Evolutionary conservation across 2,797 vertebrate species (phyloP), one percentile per base, ranked within the genome.

Genomic region (Percopsis omiscomaycus): DNA sequence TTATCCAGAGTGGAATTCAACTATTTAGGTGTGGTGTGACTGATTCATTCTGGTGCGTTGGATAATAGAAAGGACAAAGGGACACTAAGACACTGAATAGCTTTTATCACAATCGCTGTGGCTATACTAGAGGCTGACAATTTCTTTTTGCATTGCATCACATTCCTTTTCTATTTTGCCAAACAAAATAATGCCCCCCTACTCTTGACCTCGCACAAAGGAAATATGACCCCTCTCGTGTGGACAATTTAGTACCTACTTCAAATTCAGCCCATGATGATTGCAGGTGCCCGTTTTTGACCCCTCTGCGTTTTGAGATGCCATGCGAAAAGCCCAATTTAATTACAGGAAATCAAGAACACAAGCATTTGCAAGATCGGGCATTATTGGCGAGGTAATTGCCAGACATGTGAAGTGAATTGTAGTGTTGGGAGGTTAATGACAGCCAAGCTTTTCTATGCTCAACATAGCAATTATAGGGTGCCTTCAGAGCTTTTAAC

Each of bases 391-490:
- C 13, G 60, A 84, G 81, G 84, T 88, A 88, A 91, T 91, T 84
- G 85, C 83, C 72, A 59, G 79, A 89, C 55, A 77, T 86, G 84
- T 82, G 81, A 91, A 88, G 88, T 90, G 88, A 91, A 87, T 86
- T 84, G 86, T 81, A 80, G 80, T 86, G 81, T 80, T 71, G 74
- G 68, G 73, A 87, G 90, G 90, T 91, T 91, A 94, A 95, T 92
- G 90, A 91, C 89, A 91, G 89, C 86, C 88, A 86, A 88, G 88
- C 87, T 87, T 92, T 93, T 69, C 92, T 79, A 91, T 90, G 85
- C 90, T 89, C 84, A 92, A 89, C 90, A 92, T 84, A 89, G 89
- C 88, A 92, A 94, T 92, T 94, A 90, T 76, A 88, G 87, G 88
- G 84, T 89, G 86, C 80, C 89, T 91, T 90, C 87, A 87, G 86